phyloP scores from a whole-genome alignment of 2,113 vertebrate species.

The Felis catus region F.catus_Fca126_mat1.0 CM031419.1:192751001-192751500 shows the following conservation, averaged over 20 bases:
- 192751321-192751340: not conserved
- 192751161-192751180: constrained; percentile 13
- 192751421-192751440: not conserved
- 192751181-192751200: not conserved
- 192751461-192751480: not conserved
- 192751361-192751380: constrained; percentile 35
- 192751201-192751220: not conserved
- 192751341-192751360: constrained; percentile 7
- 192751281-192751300: not conserved
- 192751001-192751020: not conserved
- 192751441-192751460: not conserved
- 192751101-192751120: not conserved
- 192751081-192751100: not conserved
- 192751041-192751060: not conserved
- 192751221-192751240: not conserved
- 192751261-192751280: constrained; percentile 4
- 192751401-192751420: constrained; percentile 60
- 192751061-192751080: not conserved
- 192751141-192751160: not conserved
- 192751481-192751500: not conserved
- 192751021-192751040: not conserved
- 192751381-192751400: constrained; percentile 32
- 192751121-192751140: constrained; percentile 31
- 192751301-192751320: not conserved
- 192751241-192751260: not conserved